A percentile compares a stretch with the other conserved stretches of the same genome.
phyloP scores from a whole-genome alignment of 2,888 invertebrate species.

The Tricholauxania praeusta region DNA sequence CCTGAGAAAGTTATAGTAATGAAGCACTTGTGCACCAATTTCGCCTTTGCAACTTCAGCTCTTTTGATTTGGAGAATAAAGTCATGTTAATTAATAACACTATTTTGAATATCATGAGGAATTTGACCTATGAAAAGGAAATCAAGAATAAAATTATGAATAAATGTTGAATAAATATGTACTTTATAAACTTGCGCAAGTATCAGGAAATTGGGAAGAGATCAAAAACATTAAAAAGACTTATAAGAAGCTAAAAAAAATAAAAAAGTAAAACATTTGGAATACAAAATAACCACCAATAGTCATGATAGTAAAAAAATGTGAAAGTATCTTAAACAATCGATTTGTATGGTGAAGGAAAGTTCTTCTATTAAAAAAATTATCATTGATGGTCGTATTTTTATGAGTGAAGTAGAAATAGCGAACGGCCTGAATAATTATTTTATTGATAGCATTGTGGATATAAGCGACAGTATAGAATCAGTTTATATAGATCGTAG shows the following conservation, averaged over 20 bases:
- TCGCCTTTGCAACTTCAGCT: too few relatives aligned
- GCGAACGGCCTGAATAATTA: background rate
- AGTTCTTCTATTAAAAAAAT: background rate
- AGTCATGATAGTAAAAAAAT: slow-evolving; percentile 3
- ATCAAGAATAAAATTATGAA: slow-evolving; percentile 21
- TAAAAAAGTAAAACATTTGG: background rate
- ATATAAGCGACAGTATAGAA: background rate
- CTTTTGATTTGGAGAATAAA: too few relatives aligned
- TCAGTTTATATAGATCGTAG: too few relatives aligned
- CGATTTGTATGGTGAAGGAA: background rate
- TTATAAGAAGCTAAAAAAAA: background rate
- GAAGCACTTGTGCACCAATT: too few relatives aligned
- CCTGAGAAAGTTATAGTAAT: too few relatives aligned
- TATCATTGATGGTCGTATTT: background rate
- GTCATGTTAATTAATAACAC: too few relatives aligned
- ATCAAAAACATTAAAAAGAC: background rate
- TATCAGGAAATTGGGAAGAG: background rate
- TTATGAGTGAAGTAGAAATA: background rate
- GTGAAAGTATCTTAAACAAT: background rate
- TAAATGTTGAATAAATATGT: slow-evolving; percentile 12
- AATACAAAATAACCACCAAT: background rate
- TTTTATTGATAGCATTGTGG: background rate
- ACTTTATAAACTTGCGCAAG: background rate
- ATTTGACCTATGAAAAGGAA: slow-evolving; percentile 21
- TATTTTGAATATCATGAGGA: too few relatives aligned